phyloP scores from a whole-genome alignment of 2,888 invertebrate species.

The Cecidostiba fungosa region DNA sequence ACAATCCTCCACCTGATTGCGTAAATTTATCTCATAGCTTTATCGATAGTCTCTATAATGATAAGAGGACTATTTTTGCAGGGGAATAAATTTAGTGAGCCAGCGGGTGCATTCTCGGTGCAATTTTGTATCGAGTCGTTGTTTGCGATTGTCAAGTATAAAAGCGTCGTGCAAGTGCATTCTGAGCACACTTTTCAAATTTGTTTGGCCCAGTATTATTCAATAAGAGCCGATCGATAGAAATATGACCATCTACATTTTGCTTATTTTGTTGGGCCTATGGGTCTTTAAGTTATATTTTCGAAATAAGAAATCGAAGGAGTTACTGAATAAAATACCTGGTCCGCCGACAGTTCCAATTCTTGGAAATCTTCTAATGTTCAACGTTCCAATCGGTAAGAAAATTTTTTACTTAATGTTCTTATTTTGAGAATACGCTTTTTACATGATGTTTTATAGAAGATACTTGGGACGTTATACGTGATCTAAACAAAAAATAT shows the following conservation, averaged over 20 bases:
- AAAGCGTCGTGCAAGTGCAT: no score
- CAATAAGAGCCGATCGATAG: background rate
- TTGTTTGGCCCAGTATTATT: background rate
- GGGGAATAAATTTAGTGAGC: background rate
- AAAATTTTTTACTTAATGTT: background rate
- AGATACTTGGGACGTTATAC: constrained; percentile 22
- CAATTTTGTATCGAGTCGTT: background rate
- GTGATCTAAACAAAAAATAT: constrained; percentile 64
- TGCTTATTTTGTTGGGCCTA: constrained; percentile 1
- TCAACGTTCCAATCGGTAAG: constrained; percentile 43
- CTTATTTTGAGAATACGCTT: constrained; percentile 58
- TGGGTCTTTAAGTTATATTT: constrained; percentile 55
- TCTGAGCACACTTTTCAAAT: background rate
- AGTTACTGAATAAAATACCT: constrained; percentile 74
- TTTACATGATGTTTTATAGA: background rate
- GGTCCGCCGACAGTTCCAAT: constrained; percentile 71
- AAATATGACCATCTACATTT: constrained; percentile 5
- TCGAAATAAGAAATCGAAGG: constrained; percentile 69
- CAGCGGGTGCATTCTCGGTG: background rate
- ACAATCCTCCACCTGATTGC: constrained; percentile 2
- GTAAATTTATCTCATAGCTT: constrained; percentile 19
- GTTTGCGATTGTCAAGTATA: background rate
- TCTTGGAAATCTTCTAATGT: constrained; percentile 67
- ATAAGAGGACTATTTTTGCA: constrained; percentile 5
- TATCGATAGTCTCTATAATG: constrained; percentile 18